Evolutionary conservation across 2,888 invertebrate genomes (phyloP).

Genomic region (Drosophila pseudotakahashii): DNA sequence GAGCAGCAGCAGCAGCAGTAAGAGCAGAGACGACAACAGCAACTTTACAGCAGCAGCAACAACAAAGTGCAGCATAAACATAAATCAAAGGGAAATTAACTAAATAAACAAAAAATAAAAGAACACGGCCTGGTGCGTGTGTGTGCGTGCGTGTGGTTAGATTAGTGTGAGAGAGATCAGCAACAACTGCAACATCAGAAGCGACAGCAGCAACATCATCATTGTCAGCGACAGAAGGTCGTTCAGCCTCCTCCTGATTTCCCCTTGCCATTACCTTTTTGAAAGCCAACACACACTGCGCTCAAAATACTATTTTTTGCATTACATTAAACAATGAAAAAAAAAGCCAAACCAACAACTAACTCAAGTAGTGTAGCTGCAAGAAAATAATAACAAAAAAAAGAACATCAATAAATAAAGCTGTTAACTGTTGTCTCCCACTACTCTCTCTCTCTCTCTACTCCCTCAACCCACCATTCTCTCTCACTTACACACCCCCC

Average conservation of each 20-base stretch:
- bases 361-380: conserved; percentile 74
- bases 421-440: conserved; percentile 78
- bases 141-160: conserved; percentile 33
- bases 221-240: conserved; percentile 73
- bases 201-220: conserved; percentile 74
- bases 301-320: conserved; percentile 47
- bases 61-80: conserved; percentile 58
- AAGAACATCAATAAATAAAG: conserved; percentile 52
- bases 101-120: conserved; percentile 2
- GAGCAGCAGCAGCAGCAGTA: conserved; percentile 27
- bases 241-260: conserved; percentile 24
- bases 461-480: conserved; percentile 29
- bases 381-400: conserved; percentile 64
- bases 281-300: conserved; percentile 39
- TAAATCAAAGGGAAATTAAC: conserved; percentile 8
- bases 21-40: conserved; percentile 40
- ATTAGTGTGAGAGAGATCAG: conserved; percentile 37
- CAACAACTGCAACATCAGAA: conserved; percentile 31
- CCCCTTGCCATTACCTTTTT: conserved; percentile 13
- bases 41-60: conserved; percentile 57
- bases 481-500: conserved; percentile 52
- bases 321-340: conserved; percentile 49
- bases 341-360: conserved; percentile 55
- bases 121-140: conserved; percentile 33
- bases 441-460: conserved; percentile 71